Evolutionary conservation across 2,113 vertebrate genomes (phyloP).

Genomic region (Capra hircus): DNA sequence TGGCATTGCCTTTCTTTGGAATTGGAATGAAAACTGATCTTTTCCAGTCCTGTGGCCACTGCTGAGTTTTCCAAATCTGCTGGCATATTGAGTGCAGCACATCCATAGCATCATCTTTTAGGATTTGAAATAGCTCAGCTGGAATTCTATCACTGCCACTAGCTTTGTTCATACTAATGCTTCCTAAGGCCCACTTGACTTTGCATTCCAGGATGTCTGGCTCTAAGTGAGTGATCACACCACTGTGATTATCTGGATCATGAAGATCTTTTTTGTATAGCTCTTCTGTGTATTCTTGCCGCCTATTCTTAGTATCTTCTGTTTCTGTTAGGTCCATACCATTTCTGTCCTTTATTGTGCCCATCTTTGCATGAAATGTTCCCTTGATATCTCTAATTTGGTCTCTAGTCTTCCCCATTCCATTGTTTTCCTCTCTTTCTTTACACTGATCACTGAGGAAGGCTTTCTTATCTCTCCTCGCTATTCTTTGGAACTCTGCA

Average conservation of each 20-base stretch:
- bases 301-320: neutral
- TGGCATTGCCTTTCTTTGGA: neutral
- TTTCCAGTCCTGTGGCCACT: neutral
- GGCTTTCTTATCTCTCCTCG: neutral
- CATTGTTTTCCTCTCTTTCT: neutral
- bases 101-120: neutral
- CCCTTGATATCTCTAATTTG: neutral
- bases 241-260: neutral
- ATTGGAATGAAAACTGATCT: neutral
- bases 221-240: neutral
- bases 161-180: neutral
- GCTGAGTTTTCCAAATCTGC: neutral
- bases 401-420: neutral
- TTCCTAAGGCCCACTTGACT: neutral
- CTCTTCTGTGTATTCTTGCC: neutral
- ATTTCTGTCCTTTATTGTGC: neutral
- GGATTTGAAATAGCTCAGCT: neutral
- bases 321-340: neutral
- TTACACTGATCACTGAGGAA: neutral
- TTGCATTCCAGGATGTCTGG: neutral
- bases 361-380: neutral
- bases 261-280: neutral
- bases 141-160: neutral
- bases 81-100: neutral
- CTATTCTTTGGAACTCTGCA: neutral